A percentile compares a stretch with the other conserved stretches of the same genome.
Conservation (phyloP, 2,113 vertebrate species). For the Reinhardtius hippoglossoides region DNA sequence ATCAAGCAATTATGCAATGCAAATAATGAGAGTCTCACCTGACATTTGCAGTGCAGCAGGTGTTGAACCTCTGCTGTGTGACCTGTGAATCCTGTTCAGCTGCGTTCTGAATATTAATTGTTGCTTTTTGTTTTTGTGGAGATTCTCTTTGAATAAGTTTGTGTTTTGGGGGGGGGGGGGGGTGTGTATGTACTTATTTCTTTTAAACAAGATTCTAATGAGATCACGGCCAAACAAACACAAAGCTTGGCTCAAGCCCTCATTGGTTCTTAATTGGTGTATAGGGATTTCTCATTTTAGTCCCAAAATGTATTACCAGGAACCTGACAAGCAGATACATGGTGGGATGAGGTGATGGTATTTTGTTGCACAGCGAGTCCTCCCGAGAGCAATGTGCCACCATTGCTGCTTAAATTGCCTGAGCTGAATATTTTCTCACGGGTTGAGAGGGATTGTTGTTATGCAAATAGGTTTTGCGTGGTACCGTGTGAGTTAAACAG, state of each 20-base stretch:
- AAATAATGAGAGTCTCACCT: conserved; percentile 66
- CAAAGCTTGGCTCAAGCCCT: conserved; percentile 7
- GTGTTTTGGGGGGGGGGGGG: conserved; percentile 20
- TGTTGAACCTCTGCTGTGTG: conserved; percentile 59
- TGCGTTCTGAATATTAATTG: conserved; percentile 50
- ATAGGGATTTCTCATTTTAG: not conserved
- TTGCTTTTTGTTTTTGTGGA: not conserved
- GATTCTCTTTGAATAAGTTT: not conserved
- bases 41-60: conserved; percentile 58
- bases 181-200: conserved; percentile 10
- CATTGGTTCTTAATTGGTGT: conserved; percentile 5
- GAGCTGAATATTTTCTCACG: conserved; percentile 38
- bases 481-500: not conserved
- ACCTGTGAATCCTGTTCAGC: conserved; percentile 38
- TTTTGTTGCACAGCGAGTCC: not conserved
- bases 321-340: conserved; percentile 20
- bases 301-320: conserved; percentile 8
- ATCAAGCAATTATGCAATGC: conserved; percentile 60
- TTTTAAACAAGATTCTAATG: conserved; percentile 38
- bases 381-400: not conserved
- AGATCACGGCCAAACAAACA: not conserved
- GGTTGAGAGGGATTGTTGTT: not conserved
- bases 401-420: not conserved
- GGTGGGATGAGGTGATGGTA: not conserved
- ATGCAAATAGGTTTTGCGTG: not conserved